Conservation (phyloP, 2,113 vertebrate species). For the Pachypanchax playfairii region DNA sequence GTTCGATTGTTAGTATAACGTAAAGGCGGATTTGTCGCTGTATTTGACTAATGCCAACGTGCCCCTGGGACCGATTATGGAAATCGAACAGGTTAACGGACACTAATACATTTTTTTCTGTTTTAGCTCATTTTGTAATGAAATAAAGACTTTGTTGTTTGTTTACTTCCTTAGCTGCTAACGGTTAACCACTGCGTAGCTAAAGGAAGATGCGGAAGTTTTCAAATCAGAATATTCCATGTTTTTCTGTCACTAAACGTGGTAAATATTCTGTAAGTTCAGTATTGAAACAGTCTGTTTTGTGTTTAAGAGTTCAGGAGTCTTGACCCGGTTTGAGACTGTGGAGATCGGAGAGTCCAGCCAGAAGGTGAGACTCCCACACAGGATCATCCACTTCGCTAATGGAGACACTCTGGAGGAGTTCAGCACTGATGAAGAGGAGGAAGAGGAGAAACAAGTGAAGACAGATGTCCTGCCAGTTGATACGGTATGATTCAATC, state of each 20-base stretch:
- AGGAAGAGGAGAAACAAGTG: slow-evolving; percentile 78
- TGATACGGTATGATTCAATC: slow-evolving; percentile 84
- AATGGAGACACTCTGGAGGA: slow-evolving; percentile 99
- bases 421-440: slow-evolving; percentile 96
- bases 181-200: slow-evolving; percentile 30
- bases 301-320: slow-evolving; percentile 62
- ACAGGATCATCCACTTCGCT: slow-evolving; percentile 93
- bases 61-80: slow-evolving; percentile 74
- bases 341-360: slow-evolving; percentile 88
- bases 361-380: slow-evolving; percentile 85
- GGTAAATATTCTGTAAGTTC: no score
- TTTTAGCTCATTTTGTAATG: not conserved
- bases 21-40: slow-evolving; percentile 63
- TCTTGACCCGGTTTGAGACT: slow-evolving; percentile 84
- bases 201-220: not conserved
- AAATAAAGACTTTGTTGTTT: not conserved
- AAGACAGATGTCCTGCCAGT: slow-evolving; percentile 84
- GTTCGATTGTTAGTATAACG: not conserved
- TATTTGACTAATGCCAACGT: slow-evolving; percentile 72
- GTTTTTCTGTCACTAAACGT: not conserved
- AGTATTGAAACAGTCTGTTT: not conserved
- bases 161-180: slow-evolving; percentile 59
- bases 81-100: slow-evolving; percentile 72
- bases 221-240: not conserved
- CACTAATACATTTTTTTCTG: not conserved